phyloP scores from a whole-genome alignment of 2,113 vertebrate species.

The Protobothrops mucrosquamatus region DNA sequence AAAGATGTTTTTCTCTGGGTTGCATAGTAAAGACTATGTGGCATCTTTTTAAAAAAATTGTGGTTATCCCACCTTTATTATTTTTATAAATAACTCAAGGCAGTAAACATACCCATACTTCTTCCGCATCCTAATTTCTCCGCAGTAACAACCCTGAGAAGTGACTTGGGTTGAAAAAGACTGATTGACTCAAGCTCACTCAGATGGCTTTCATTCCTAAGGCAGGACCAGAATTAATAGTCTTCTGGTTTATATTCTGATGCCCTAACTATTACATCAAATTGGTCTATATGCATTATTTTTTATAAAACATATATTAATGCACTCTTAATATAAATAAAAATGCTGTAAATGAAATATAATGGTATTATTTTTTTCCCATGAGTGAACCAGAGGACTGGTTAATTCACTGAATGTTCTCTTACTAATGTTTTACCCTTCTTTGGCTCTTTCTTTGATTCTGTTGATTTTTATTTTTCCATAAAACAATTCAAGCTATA shows the following conservation, averaged over 20 bases:
- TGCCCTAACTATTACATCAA: not conserved
- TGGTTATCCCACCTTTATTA: not conserved
- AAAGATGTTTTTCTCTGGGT: not conserved
- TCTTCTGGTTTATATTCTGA: not conserved
- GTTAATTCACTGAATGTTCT: not conserved
- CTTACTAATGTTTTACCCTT: not conserved
- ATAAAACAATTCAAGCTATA: not conserved
- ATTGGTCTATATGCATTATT: not conserved
- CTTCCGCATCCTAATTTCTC: not conserved
- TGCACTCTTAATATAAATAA: not conserved
- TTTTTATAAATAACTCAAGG: not conserved
- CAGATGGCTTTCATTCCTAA: not conserved
- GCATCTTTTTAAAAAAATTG: not conserved
- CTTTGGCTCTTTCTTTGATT: not conserved
- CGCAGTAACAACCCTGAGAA: not conserved
- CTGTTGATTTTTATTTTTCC: not conserved
- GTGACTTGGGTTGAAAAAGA: not conserved
- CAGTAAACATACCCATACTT: not conserved
- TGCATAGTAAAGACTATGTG: not conserved
- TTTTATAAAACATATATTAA: not conserved
- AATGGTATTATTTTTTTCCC: not conserved
- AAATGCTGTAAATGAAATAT: not conserved
- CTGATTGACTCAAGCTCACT: not conserved
- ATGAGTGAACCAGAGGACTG: not conserved
- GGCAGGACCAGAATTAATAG: not conserved